Evolutionary conservation across 2,797 vertebrate species (phyloP).

Genomic region (Danionella dracula): DNA sequence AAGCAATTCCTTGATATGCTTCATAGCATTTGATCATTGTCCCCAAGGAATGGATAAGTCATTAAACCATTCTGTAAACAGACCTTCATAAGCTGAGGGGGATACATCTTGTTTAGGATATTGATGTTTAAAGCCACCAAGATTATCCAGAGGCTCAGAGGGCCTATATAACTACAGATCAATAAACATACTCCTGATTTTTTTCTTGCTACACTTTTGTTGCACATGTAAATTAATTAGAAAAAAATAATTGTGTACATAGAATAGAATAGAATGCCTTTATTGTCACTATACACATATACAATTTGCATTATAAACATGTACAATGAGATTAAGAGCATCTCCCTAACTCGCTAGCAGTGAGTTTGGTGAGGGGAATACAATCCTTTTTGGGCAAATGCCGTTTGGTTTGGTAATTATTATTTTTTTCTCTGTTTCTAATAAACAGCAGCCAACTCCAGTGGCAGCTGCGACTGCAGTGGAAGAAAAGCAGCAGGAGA

Average conservation of each 20-base stretch:
- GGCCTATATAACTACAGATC: slow-evolving; percentile 32
- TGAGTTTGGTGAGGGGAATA: too few species aligned
- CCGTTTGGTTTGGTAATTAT: too few species aligned
- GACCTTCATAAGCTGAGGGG: background rate
- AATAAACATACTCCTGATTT: slow-evolving; percentile 24
- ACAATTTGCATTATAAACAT: too few species aligned
- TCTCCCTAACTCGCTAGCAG: too few species aligned
- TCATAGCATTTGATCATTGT: background rate
- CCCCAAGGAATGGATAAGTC: slow-evolving; percentile 6
- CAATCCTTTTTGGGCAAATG: too few species aligned
- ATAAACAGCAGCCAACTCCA: slow-evolving; percentile 49
- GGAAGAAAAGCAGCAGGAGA: slow-evolving; percentile 72
- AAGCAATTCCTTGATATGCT: background rate
- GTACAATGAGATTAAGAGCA: too few species aligned
- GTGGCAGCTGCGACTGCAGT: background rate
- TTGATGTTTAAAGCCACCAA: slow-evolving; percentile 30
- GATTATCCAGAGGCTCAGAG: slow-evolving; percentile 25
- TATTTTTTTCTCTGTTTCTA: background rate
- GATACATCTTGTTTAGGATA: slow-evolving; percentile 27
- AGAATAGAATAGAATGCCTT: too few species aligned
- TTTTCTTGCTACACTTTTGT: slow-evolving; percentile 20
- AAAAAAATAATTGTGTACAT: too few species aligned
- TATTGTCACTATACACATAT: too few species aligned
- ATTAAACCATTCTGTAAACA: background rate
- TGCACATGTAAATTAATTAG: too few species aligned